Base-by-base conservation (phyloP, 2,113 vertebrate species). In the Vanacampus margaritifer region DNA sequence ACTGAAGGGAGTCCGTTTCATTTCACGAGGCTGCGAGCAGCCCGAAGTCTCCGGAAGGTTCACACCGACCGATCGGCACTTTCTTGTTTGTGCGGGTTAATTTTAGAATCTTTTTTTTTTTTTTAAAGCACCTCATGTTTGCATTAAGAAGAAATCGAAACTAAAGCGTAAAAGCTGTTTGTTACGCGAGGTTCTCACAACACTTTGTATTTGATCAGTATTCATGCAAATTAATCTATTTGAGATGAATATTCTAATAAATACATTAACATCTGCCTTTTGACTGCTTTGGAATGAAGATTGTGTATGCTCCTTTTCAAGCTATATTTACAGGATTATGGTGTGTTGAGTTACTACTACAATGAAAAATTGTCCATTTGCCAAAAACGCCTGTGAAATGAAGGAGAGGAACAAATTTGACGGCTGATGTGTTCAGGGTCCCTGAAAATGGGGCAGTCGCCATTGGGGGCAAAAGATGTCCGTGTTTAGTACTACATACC, bases 221-320 rank as follows among this genome's bases (percentile, higher is more conserved):
- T 3, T 12, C 3, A 13, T 19, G 5, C 45, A 23, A 12, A 21
- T 19, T 19, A 61, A 39, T 61, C 21, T 61, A 11, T 21, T 61
- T 39, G 11, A 4, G 36, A 14, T 56, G 72, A 45, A 70, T 61
- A 72, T 36, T 71, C 10, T 66, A 74, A 78, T 82, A 84, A 81
- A 89, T 70, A 66, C 69, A 79, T 85, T 75, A 64, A 36, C 79
- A 32, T 69, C n/a, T 19, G 8, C 59, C 59, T 78, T 26, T 71
- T 14, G 51, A 13, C 28, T 76, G n/a, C 43, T 9, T 69, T 62
- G 3, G 3, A 2, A 48, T 32, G 11, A 50, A 2, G 28, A 32
- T 32, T 32, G 4, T 32, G 28, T 32, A 32, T 32, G 28, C 28
- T 32, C 4, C 28, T 32, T 32, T 32, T 32, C 28, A 32, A 32